Percentiles rank a stretch among this genome's conserved stretches.
These are phyloP conservation scores for Neomorphus geoffroyi DNA, from an alignment of 2,797 vertebrate genomes.

Conservation along the genomic window DNA sequence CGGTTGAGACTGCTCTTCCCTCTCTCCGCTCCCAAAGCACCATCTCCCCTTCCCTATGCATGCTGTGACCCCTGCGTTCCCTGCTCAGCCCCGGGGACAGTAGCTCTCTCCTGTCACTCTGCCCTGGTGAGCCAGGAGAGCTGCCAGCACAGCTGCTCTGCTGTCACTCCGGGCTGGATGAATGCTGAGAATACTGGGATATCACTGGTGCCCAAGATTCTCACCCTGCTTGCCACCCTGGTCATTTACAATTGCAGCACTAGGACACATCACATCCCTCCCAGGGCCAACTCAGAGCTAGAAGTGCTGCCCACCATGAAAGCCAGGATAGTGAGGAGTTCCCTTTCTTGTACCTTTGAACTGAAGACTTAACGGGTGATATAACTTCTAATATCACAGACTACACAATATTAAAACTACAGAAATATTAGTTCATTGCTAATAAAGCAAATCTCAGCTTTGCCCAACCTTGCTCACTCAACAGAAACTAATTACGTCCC, in stretches of 20 bases:
- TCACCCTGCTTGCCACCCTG: not conserved
- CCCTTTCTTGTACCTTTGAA: not conserved
- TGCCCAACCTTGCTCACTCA: not conserved
- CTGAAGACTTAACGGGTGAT: not conserved
- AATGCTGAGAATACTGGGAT: not conserved
- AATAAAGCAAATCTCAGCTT: not conserved
- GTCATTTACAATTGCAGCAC: not conserved
- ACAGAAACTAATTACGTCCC: not conserved
- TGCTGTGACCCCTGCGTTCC: rapidly evolving
- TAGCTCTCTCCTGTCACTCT: not conserved
- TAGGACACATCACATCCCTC: not conserved
- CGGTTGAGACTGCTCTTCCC: rapidly evolving
- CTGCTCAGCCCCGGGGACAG: rapidly evolving
- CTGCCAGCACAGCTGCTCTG: not conserved
- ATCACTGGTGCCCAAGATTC: not conserved
- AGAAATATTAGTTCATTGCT: not conserved
- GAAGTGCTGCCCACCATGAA: not conserved
- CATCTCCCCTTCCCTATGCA: not conserved
- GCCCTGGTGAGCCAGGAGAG: not conserved
- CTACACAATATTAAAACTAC: not conserved
- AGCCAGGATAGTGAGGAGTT: not conserved
- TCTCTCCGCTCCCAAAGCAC: not conserved
- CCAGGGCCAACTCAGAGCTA: not conserved
- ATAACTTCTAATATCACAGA: not conserved
- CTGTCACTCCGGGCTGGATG: not conserved